Conservation (phyloP, 1,140 invertebrate species). For the Microvelia longipes region DNA sequence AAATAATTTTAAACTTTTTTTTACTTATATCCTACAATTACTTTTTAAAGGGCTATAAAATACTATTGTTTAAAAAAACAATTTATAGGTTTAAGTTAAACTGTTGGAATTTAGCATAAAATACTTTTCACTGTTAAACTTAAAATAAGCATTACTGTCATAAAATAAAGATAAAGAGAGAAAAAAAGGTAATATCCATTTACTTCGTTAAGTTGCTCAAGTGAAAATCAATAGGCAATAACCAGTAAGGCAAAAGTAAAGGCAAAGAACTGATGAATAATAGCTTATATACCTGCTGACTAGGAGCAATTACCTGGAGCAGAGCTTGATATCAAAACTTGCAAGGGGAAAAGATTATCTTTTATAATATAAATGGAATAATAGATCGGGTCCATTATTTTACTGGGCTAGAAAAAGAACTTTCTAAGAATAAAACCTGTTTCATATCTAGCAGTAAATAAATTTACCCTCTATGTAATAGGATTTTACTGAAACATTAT, state of each 20-base stretch:
- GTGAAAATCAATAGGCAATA: neutral
- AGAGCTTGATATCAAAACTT: neutral
- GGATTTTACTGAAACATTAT: neutral
- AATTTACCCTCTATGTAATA: neutral
- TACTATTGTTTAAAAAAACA: too few relatives aligned
- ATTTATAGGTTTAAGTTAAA: too few relatives aligned
- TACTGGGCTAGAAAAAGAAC: neutral
- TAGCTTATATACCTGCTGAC: neutral
- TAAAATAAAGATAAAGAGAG: too few relatives aligned
- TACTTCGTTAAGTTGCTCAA: too few relatives aligned
- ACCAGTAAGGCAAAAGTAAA: neutral
- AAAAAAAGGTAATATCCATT: too few relatives aligned
- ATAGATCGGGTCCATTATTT: neutral
- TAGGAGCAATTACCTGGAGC: neutral
- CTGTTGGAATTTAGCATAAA: too few relatives aligned
- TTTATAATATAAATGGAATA: neutral
- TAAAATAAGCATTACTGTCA: too few relatives aligned
- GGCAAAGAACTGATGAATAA: neutral
- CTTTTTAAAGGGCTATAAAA: too few relatives aligned
- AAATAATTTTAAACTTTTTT: too few relatives aligned
- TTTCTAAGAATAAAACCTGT: neutral
- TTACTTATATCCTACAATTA: too few relatives aligned
- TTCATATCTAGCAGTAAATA: neutral
- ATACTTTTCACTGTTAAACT: too few relatives aligned
- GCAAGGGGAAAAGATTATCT: neutral